Evolutionary conservation across 2,797 vertebrate genomes (phyloP).

Genomic region (Avahi laniger): DNA sequence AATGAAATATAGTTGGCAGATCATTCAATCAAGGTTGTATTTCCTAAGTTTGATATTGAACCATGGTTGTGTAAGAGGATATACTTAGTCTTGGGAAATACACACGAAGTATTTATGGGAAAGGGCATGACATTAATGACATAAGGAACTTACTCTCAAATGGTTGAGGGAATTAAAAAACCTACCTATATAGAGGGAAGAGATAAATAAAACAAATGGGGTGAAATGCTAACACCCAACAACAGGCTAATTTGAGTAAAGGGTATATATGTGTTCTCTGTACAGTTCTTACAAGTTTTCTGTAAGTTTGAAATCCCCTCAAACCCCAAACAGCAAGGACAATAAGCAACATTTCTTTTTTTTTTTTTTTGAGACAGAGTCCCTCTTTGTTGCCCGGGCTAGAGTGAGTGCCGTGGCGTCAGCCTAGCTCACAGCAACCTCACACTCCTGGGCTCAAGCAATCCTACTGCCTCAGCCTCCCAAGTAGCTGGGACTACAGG

Average conservation of each 20-base stretch:
- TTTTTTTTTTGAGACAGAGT: too few species aligned
- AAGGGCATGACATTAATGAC: background rate
- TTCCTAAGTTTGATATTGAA: background rate
- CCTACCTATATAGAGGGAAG: background rate
- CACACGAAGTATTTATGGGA: background rate
- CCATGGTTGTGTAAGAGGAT: background rate
- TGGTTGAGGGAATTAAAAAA: background rate
- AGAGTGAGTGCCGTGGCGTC: too few species aligned
- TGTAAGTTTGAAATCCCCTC: background rate
- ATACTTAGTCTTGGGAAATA: slow-evolving; percentile 1
- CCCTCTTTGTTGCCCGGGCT: too few species aligned
- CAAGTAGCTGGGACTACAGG: too few species aligned
- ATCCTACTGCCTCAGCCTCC: too few species aligned
- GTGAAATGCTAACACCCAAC: background rate
- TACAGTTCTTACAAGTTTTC: background rate
- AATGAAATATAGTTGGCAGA: background rate
- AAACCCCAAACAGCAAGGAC: background rate
- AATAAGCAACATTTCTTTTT: background rate
- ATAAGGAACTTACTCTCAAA: background rate
- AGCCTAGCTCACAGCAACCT: too few species aligned
- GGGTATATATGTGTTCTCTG: background rate
- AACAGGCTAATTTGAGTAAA: background rate
- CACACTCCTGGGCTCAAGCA: too few species aligned
- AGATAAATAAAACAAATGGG: background rate
- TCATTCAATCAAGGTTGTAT: background rate